These are phyloP conservation scores for Oithona nana DNA, from an alignment of 2,888 invertebrate species.

Conservation along the genomic window DNA sequence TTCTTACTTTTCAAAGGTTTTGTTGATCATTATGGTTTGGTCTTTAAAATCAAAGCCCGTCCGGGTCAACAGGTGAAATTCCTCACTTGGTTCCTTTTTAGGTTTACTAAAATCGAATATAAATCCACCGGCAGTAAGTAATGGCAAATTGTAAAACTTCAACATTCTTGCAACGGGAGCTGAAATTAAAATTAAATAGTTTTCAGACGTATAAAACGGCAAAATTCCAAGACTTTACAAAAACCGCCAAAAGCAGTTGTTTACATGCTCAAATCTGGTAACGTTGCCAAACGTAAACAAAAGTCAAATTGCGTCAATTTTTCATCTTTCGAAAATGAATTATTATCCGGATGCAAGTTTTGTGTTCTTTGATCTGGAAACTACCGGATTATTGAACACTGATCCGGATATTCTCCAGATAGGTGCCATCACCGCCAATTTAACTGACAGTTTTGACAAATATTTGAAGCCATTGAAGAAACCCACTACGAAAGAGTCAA, in stretches of 20 bases:
- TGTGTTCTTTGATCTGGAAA: not conserved
- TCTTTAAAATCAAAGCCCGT: conserved; percentile 52
- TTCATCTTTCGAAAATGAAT: too few relatives aligned
- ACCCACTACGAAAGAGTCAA: not conserved
- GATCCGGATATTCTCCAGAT: not conserved
- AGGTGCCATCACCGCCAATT: not conserved
- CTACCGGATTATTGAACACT: not conserved
- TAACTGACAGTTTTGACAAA: not conserved
- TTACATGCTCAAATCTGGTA: not conserved
- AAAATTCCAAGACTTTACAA: too few relatives aligned
- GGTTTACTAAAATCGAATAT: conserved; percentile 53
- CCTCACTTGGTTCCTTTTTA: conserved; percentile 47
- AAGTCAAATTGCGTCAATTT: too few relatives aligned
- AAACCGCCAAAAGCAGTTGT: too few relatives aligned
- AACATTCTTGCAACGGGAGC: conserved; percentile 59
- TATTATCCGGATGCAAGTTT: too few relatives aligned
- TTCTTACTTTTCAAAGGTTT: conserved; percentile 45
- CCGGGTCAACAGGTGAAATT: conserved; percentile 57
- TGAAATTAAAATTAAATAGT: conserved; percentile 30
- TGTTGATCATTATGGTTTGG: conserved; percentile 46
- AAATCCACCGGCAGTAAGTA: conserved; percentile 60
- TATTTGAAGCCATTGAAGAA: not conserved
- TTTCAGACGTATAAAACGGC: conserved; percentile 9
- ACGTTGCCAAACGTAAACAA: not conserved
- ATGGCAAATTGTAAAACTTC: conserved; percentile 47